These are phyloP conservation scores for Calliphora vomitoria DNA, from an alignment of 2,888 invertebrate genomes.

Conservation along the genomic window DNA sequence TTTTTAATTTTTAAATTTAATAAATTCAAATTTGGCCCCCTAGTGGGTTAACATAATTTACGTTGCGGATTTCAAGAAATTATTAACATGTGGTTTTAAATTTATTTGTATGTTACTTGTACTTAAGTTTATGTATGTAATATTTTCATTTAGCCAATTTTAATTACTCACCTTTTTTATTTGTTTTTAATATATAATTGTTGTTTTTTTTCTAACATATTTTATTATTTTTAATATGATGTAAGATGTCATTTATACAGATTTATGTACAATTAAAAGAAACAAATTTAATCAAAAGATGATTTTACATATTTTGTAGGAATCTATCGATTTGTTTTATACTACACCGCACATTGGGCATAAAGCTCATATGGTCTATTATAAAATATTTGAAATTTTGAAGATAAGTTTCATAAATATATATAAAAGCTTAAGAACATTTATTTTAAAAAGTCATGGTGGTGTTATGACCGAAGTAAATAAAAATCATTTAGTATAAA, in stretches of 20 bases:
- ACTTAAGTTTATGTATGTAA: constrained; percentile 21
- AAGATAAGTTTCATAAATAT: too few species aligned
- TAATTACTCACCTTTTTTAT: constrained; percentile 33
- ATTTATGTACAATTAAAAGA: constrained; percentile 35
- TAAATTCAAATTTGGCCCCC: not conserved
- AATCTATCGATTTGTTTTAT: not conserved
- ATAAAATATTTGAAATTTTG: too few species aligned
- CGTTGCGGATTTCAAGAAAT: constrained; percentile 53
- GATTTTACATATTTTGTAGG: not conserved
- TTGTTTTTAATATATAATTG: not conserved
- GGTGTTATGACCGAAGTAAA: too few species aligned
- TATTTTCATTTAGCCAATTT: constrained; percentile 41
- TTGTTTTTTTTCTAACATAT: constrained; percentile 7
- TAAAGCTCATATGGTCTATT: too few species aligned
- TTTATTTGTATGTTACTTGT: constrained; percentile 39
- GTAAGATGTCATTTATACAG: constrained; percentile 12
- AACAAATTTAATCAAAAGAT: not conserved
- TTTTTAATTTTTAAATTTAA: too few species aligned
- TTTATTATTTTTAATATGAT: constrained; percentile 3
- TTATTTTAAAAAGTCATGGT: too few species aligned
- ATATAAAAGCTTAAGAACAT: too few species aligned
- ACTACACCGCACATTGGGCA: too few species aligned
- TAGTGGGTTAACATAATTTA: constrained; percentile 34
- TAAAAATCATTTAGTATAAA: too few species aligned
- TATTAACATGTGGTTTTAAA: constrained; percentile 45